Evolutionary conservation across 2,113 vertebrate species (phyloP).

Genomic region (Xyrauchen texanus): DNA sequence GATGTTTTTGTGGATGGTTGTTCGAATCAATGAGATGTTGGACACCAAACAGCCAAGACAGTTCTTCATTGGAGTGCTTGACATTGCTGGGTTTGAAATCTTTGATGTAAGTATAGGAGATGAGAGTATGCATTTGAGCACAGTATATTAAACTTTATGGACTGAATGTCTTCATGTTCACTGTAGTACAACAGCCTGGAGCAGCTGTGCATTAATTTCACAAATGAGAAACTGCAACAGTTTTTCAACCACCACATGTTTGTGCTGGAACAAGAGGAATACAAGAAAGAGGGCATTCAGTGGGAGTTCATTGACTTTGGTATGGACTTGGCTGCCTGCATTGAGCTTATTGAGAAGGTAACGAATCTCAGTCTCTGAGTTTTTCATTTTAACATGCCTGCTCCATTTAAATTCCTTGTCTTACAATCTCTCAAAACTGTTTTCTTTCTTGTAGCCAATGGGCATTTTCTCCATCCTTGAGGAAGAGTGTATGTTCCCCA

Average conservation of each 20-base stretch:
- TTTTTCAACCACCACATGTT: slow-evolving; percentile 87
- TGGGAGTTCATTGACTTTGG: slow-evolving; percentile 89
- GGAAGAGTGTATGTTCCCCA: slow-evolving; percentile 74
- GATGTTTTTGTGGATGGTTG: slow-evolving; percentile 80
- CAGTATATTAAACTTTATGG: background rate
- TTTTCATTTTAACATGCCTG: too few relatives aligned
- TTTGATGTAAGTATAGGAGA: slow-evolving; percentile 71
- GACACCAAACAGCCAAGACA: slow-evolving; percentile 75
- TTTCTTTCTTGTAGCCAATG: slow-evolving; percentile 72
- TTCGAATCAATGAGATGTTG: slow-evolving; percentile 78
- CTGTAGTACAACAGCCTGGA: slow-evolving; percentile 85
- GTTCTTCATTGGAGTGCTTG: slow-evolving; percentile 77
- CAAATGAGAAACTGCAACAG: slow-evolving; percentile 90
- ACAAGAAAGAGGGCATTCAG: slow-evolving; percentile 87
- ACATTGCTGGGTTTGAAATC: slow-evolving; percentile 80
- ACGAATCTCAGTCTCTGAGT: background rate
- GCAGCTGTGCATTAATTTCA: slow-evolving; percentile 88
- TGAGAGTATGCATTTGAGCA: too few relatives aligned
- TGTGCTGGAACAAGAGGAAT: slow-evolving; percentile 87
- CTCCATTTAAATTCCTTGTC: too few relatives aligned
- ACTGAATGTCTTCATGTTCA: background rate
- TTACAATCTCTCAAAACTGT: background rate
- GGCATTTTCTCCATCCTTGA: slow-evolving; percentile 71
- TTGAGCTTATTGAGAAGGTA: slow-evolving; percentile 88
- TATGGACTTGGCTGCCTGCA: slow-evolving; percentile 87